These are phyloP conservation scores for Pseudorectes ferrugineus DNA, from an alignment of 2,113 vertebrate species.

Conservation along the genomic window DNA sequence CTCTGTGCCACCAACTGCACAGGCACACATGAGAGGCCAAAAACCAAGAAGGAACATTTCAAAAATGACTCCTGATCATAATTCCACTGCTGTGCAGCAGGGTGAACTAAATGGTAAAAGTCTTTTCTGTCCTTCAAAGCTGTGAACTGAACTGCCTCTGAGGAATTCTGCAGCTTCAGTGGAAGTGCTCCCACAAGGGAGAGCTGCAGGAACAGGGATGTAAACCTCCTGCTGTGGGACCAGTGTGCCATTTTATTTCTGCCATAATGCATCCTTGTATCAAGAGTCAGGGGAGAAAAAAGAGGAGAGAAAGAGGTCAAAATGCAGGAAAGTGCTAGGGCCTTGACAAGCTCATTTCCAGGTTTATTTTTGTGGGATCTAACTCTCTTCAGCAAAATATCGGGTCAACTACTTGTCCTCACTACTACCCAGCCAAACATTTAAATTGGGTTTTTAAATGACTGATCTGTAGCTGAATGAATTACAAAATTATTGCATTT, in stretches of 20 bases:
- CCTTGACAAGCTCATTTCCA: neutral
- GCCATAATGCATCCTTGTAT: fast-evolving
- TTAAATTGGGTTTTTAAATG: neutral
- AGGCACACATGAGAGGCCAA: neutral
- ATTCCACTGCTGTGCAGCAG: neutral
- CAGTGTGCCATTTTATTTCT: neutral
- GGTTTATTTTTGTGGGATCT: neutral
- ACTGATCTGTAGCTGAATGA: neutral
- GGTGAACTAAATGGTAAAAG: neutral
- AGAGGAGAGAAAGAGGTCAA: neutral
- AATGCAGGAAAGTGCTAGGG: neutral
- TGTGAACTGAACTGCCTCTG: neutral
- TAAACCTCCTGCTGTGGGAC: neutral
- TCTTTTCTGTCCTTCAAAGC: neutral
- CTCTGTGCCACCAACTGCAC: neutral
- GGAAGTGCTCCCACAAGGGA: neutral
- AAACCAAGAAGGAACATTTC: neutral
- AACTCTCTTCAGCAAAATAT: neutral
- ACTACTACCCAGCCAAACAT: neutral
- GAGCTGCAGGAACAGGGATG: neutral
- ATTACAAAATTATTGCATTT: neutral
- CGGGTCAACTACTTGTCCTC: neutral
- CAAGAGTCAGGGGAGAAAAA: neutral
- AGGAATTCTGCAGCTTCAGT: neutral
- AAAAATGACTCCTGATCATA: neutral